Percentiles rank a stretch among this genome's conserved stretches.
These are phyloP conservation scores for Linurgus olivaceus DNA, from an alignment of 2,797 vertebrate species.

Conservation along the genomic window DNA sequence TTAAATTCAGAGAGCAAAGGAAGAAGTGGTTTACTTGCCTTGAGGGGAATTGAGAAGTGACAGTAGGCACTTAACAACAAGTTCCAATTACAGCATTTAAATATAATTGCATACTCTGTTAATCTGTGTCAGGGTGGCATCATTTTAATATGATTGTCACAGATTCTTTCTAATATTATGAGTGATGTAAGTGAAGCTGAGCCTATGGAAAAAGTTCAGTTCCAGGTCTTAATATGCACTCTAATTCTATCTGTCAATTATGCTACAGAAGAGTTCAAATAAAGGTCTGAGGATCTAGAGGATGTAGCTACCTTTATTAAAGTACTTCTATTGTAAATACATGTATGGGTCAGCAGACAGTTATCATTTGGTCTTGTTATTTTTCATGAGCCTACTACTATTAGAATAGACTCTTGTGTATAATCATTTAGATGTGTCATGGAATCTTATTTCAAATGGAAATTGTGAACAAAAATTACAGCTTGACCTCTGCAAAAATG, in stretches of 20 bases:
- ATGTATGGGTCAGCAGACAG: constrained; percentile 70
- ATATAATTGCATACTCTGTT: constrained; percentile 78
- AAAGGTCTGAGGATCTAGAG: constrained; percentile 77
- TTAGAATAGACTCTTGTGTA: constrained; percentile 64
- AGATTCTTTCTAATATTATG: constrained; percentile 75
- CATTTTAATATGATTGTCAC: constrained; percentile 74
- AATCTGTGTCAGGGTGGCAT: constrained; percentile 76
- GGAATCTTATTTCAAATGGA: constrained; percentile 68
- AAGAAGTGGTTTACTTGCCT: constrained; percentile 66
- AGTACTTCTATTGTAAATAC: constrained; percentile 68
- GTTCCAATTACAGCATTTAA: constrained; percentile 81
- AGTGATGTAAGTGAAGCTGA: constrained; percentile 71
- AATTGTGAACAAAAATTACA: constrained; percentile 36
- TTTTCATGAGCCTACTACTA: constrained; percentile 71
- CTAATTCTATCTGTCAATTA: constrained; percentile 77
- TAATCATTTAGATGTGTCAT: constrained; percentile 58
- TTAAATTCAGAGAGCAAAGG: constrained; percentile 70
- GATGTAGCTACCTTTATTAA: constrained; percentile 76
- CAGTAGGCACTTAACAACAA: constrained; percentile 79
- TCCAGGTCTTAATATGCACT: constrained; percentile 75
- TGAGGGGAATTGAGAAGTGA: constrained; percentile 75
- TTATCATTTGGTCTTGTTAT: constrained; percentile 72
- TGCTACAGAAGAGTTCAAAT: constrained; percentile 74
- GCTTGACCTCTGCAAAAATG: constrained; percentile 30
- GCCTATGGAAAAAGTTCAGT: constrained; percentile 76